These are phyloP conservation scores for Prochilodus magdalenae DNA, from an alignment of 2,113 vertebrate genomes.

Conservation along the genomic window DNA sequence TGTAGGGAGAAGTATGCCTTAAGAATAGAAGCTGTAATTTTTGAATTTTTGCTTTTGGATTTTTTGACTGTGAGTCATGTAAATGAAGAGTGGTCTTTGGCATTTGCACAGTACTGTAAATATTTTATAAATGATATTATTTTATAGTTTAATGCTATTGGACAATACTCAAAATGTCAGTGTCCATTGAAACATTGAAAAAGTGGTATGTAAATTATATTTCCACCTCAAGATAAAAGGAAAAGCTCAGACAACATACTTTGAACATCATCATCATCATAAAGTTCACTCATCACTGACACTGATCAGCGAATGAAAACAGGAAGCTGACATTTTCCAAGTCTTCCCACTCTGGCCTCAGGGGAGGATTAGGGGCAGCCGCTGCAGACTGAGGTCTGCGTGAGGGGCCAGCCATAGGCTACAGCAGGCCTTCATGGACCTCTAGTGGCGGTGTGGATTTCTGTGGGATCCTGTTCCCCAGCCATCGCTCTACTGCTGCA, in stretches of 20 bases:
- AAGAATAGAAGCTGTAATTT: no score
- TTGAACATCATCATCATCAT: background rate
- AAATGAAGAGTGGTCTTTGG: no score
- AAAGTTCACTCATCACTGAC: background rate
- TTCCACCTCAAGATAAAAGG: no score
- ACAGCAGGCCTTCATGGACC: slow-evolving; percentile 37
- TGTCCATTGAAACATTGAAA: background rate
- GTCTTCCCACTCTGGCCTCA: slow-evolving; percentile 37
- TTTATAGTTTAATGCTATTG: no score
- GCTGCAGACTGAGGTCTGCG: slow-evolving; percentile 32
- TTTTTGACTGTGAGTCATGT: no score
- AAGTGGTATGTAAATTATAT: no score
- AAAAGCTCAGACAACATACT: background rate
- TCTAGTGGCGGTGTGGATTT: slow-evolving; percentile 51
- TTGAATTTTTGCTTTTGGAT: no score
- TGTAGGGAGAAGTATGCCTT: no score
- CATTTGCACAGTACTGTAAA: no score
- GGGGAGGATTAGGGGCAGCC: slow-evolving; percentile 24
- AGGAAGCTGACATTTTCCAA: slow-evolving; percentile 29
- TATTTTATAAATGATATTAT: no score
- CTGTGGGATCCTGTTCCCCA: slow-evolving; percentile 34
- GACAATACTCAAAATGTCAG: background rate
- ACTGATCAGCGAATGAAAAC: background rate
- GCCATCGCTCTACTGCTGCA: slow-evolving; percentile 37
- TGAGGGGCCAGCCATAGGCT: slow-evolving; percentile 22